phyloP scores from a whole-genome alignment of 2,888 invertebrate species.

The Hecatera dysodea region DNA sequence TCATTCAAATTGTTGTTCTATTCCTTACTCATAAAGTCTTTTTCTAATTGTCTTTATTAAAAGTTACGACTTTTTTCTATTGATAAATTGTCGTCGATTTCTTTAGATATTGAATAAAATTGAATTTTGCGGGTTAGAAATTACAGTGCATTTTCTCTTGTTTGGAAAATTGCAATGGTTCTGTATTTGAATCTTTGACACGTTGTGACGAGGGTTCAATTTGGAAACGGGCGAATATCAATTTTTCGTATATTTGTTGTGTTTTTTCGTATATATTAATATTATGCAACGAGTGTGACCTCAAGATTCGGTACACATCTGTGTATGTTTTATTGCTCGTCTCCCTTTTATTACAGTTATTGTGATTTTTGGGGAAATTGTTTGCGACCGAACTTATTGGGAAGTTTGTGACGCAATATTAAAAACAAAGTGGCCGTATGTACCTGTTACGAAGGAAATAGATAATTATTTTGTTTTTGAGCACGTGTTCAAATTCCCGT shows the following conservation, averaged over 20 bases:
- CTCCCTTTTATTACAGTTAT: slow-evolving; percentile 64
- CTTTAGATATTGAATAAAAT: slow-evolving; percentile 38
- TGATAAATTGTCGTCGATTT: slow-evolving; percentile 40
- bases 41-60: slow-evolving; percentile 24
- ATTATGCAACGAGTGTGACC: slow-evolving; percentile 79
- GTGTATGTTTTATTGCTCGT: slow-evolving; percentile 77
- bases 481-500: background rate
- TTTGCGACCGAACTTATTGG: slow-evolving; percentile 23
- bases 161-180: slow-evolving; percentile 58
- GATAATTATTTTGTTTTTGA: no score
- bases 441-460: background rate
- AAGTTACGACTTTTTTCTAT: slow-evolving; percentile 52
- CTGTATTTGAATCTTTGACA: slow-evolving; percentile 78
- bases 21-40: slow-evolving; percentile 29
- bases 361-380: slow-evolving; percentile 26
- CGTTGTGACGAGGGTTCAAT: slow-evolving; percentile 78
- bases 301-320: slow-evolving; percentile 82
- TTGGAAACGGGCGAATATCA: slow-evolving; percentile 78
- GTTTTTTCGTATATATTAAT: slow-evolving; percentile 74
- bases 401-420: slow-evolving; percentile 17
- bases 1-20: slow-evolving; percentile 43
- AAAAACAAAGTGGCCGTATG: background rate
- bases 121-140: background rate
- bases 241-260: slow-evolving; percentile 78
- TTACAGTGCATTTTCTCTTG: slow-evolving; percentile 57